Base-by-base conservation (phyloP, 2,113 vertebrate genomes). In the Labeo catla region DNA sequence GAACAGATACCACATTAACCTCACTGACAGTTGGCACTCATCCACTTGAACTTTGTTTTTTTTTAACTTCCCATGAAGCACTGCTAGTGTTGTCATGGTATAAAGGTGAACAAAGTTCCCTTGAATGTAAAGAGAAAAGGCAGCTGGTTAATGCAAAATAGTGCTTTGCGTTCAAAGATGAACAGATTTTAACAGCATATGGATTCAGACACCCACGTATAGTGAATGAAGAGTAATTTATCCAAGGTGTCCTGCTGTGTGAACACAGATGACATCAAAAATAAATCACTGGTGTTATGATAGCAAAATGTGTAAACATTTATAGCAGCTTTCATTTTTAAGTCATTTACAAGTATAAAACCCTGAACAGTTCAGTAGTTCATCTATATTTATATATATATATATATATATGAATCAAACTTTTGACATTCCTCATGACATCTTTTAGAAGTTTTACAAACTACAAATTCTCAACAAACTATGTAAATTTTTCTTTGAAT, bases 1-100 rank as follows among this genome's bases (percentile, higher is more conserved):
- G 78, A 73, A 86, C 85, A 89, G 85, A 86, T 73, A 81, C 66
- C 59, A 70, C 63, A 89, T 89, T 89, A 89, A 87, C 86, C 88
- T 87, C 83, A 57, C 61, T 79, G 83, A 83, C 84, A 87, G 88
- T 84, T 84, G 76, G 77, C 83, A 83, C 83, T 89, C 86, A 87
- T 83, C 79, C 73, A 87, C 86, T 89, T 89, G 65, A 83, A 87
- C 86, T 84, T 85, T 52, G 15, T 43, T 15, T 49, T 76, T 76
- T 59, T 21, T 49, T 77, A 6, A 8, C 13, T 52, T 0, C 39
- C 57, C 54, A 39, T 70, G 21, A 34, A 78, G 19, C 39, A 84
- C 43, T 10, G 2, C 49, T 81, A 72, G 36, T 3, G 16, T 76
- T 77, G 72, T 72, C 28, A 50, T 36, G 65, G 52, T 82, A 78